These are phyloP conservation scores for Trissoscelio sp. DNA, from an alignment of 2,888 invertebrate species.

Conservation along the genomic window DNA sequence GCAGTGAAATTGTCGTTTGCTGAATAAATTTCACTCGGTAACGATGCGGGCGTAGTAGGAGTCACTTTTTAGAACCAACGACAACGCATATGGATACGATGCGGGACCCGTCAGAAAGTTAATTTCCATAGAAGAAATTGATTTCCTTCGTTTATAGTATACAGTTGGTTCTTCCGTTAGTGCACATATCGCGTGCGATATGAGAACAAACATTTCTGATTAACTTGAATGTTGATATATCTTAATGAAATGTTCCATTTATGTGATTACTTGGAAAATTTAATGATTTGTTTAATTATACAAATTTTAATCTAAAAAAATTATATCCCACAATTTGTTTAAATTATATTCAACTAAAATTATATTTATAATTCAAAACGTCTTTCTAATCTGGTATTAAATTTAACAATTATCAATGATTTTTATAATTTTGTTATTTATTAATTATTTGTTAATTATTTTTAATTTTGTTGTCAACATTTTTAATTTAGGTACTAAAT, in stretches of 20 bases:
- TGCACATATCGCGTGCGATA: not conserved
- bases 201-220: constrained; percentile 27
- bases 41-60: constrained; percentile 64
- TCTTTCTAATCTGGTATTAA: too few species aligned
- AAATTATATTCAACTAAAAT: too few species aligned
- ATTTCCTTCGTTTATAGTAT: constrained; percentile 51
- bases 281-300: too few species aligned
- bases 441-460: too few species aligned
- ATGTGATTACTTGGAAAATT: too few species aligned
- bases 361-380: too few species aligned
- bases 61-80: constrained; percentile 61
- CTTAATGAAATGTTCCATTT: not conserved
- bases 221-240: not conserved
- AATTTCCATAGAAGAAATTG: constrained; percentile 68
- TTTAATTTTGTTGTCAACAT: too few species aligned
- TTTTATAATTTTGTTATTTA: too few species aligned
- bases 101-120: constrained; percentile 69
- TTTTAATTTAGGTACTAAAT: too few species aligned
- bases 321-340: too few species aligned
- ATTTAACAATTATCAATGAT: too few species aligned
- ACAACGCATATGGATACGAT: constrained; percentile 51
- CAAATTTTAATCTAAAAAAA: too few species aligned
- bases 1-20: constrained; percentile 63
- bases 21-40: constrained; percentile 66
- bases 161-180: constrained; percentile 37